phyloP scores from a whole-genome alignment of 2,797 vertebrate genomes.

The Antennarius maculatus region DNA sequence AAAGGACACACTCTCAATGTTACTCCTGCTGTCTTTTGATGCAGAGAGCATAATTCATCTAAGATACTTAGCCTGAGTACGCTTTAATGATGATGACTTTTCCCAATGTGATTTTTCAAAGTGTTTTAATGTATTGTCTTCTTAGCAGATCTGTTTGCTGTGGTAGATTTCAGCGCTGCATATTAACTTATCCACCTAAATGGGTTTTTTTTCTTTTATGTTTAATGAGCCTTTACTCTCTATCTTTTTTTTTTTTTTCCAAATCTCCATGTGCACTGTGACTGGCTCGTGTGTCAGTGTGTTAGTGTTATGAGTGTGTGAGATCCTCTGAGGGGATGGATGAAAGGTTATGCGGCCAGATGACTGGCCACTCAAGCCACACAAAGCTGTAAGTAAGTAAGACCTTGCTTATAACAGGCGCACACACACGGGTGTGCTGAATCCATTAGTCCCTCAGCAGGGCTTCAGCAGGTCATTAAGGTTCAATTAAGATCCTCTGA shows the following conservation, averaged over 20 bases:
- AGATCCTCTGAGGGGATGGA: constrained; percentile 36
- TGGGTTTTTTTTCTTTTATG: constrained; percentile 47
- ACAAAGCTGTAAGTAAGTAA: constrained; percentile 51
- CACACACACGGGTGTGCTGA: constrained; percentile 50
- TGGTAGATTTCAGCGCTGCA: constrained; percentile 69
- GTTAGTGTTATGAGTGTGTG: constrained; percentile 17
- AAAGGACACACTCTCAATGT: constrained; percentile 80
- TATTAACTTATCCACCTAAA: constrained; percentile 68
- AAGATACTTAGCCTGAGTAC: constrained; percentile 79
- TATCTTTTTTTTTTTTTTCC: constrained; percentile 15
- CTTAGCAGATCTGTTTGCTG: constrained; percentile 73
- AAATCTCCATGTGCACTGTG: constrained; percentile 12
- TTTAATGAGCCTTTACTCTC: constrained; percentile 63
- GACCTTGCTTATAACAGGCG: constrained; percentile 43
- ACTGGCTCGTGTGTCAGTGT: background rate
- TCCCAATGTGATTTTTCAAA: constrained; percentile 81
- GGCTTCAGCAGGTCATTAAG: constrained; percentile 55
- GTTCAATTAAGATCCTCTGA: constrained; percentile 50
- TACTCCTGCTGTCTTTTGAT: constrained; percentile 79
- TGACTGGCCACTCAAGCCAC: constrained; percentile 28
- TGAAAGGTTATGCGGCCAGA: constrained; percentile 41
- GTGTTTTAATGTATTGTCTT: constrained; percentile 81
- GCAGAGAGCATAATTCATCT: constrained; percentile 77
- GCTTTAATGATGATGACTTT: constrained; percentile 85
- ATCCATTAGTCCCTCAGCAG: constrained; percentile 57